Base-by-base conservation (phyloP, 2,113 vertebrate species). In the Lathamus discolor region DNA sequence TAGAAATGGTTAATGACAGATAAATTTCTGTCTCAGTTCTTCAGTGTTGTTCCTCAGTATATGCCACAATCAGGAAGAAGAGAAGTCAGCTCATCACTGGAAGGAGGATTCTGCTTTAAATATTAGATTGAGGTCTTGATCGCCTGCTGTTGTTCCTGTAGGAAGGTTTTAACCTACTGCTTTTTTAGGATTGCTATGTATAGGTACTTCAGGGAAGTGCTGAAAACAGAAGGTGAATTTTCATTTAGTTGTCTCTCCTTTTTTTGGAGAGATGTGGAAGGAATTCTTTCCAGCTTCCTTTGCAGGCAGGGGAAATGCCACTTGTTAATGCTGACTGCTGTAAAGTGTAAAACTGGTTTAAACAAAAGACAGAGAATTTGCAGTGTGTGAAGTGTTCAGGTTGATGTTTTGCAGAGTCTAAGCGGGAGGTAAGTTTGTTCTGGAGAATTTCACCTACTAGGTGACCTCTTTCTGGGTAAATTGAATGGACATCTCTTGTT, bases 161-260 rank as follows among this genome's bases (percentile, higher is more conserved):
- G 94, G 73, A 78, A 57, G 72, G 35, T 55, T 92, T 75, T 92
- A 92, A 93, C 66, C n/a, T 88, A 51, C 83, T 88, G 43, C 61
- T 90, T 90, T 94, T 90, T 57, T 83, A 88, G 86, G 73, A 11
- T 83, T 94, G 51, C 51, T 93, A 44, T 86, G 90, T 94, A 68
- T 83, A 93, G 88, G 29, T 75, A 57, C 55, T 83, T 77, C n/a
- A 90, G 88, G 76, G 52, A 92, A 92, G 88, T 68, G 83, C 35
- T 94, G 75, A 86, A 88, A 92, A 63, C 54, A 86, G 83, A 86
- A 88, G 31, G 81, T 91, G 87, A 90, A 80, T 77, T 49, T 78
- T 85, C 24, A 20, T 63, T 70, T 94, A 41, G 54, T 78, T 86
- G 2, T 63, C 41, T 86, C 80, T 82, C 48, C 16, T 73, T 28